Base-by-base conservation (phyloP, 2,888 invertebrate genomes). In the Stenotaenia linearis region DNA sequence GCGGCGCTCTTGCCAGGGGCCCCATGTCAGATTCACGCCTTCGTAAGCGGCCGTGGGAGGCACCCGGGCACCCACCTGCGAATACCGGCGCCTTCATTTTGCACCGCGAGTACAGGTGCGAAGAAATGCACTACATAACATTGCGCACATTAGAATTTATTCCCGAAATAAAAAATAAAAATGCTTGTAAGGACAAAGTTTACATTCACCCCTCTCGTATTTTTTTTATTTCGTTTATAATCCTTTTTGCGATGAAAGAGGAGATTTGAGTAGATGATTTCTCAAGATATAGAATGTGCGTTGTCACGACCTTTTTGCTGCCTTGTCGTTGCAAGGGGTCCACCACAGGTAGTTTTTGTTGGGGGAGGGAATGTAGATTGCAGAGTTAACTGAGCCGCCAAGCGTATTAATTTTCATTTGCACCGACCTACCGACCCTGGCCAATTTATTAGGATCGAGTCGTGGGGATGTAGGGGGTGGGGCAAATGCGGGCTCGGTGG, bases 391-490 rank as follows among this genome's bases (percentile, higher is more conserved):
- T 4, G 78, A 25, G 69, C 61, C 78, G 78, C 78, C 56, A 78
- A 78, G 61, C 78, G 78, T 78, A 78, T 78, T 78, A 78, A 78
- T 78, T 78, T 78, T 78, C 78, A 78, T 78, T 78, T 56, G 78
- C 35, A 28, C 32, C 78, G 78, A 78, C 78, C 78, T 61, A 30
- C 18, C 30, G 61, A 78, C 78, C 78, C 78, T 32, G 30, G 69
- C 78, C 78, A 78, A 78, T 78, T 78, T 78, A 78, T 78, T 78
- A 78, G 78, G 78, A 56, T 78, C 78, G 30, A 61, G 21, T 23
- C 40, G 32, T 35, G 76, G 30, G 28, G 45, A 45, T 45, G 45
- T 45, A 45, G 45, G 45, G 45, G 45, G 45, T 45, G 45, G 45
- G 45, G 45, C 45, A 45, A 45, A 45, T 45, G 45, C 45, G 45